Conservation (phyloP, 2,888 invertebrate genomes). For the Subacronicta megacephala region DNA sequence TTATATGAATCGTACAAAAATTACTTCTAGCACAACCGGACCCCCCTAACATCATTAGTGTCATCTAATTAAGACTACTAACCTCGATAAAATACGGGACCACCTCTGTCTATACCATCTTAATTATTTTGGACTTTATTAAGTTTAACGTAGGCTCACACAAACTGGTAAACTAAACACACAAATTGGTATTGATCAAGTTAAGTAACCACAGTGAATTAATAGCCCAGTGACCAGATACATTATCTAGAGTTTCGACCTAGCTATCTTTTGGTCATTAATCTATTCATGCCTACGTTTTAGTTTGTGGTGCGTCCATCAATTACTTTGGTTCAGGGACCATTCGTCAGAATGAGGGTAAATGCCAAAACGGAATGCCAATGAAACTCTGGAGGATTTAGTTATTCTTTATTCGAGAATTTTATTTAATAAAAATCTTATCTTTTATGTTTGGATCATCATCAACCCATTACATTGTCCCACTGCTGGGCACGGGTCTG, state of each 20-base stretch:
- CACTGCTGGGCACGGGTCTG: too few relatives aligned
- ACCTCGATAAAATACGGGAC: constrained; percentile 29
- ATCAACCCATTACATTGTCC: too few relatives aligned
- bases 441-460: too few relatives aligned
- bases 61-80: constrained; percentile 35
- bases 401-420: constrained; percentile 31
- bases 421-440: too few relatives aligned
- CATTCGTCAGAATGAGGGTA: constrained; percentile 71
- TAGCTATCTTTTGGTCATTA: constrained; percentile 83
- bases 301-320: constrained; percentile 75
- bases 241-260: constrained; percentile 84
- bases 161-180: constrained; percentile 58
- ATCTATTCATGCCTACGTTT: constrained; percentile 84
- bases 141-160: constrained; percentile 40
- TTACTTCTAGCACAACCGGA: constrained; percentile 33
- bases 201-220: constrained; percentile 84
- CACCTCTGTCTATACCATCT: constrained; percentile 30
- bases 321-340: constrained; percentile 78
- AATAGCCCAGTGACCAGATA: constrained; percentile 84
- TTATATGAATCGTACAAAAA: constrained; percentile 1
- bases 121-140: constrained; percentile 61
- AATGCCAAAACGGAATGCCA: constrained; percentile 59
- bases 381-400: constrained; percentile 32
- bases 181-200: constrained; percentile 81
- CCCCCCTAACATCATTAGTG: constrained; percentile 40